phyloP scores from a whole-genome alignment of 2,113 vertebrate genomes.

The Osmerus eperlanus region DNA sequence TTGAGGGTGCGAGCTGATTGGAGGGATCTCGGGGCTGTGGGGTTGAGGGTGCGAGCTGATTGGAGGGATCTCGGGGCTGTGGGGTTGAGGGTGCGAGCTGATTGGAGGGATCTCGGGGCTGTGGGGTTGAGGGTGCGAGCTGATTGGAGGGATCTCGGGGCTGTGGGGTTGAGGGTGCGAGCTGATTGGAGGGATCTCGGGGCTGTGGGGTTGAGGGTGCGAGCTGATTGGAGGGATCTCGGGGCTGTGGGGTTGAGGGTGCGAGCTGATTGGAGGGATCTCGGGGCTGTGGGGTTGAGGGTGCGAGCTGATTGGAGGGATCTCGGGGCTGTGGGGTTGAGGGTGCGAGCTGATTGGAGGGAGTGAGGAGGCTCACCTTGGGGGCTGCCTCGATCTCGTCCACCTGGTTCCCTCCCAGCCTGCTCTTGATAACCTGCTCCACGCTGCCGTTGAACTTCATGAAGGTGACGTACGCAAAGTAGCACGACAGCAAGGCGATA shows the following conservation, averaged over 20 bases:
- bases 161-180: neutral
- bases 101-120: neutral
- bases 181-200: neutral
- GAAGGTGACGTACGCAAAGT: conserved; percentile 87
- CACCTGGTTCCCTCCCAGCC: conserved; percentile 84
- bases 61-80: neutral
- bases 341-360: neutral
- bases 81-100: neutral
- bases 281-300: neutral
- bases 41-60: neutral
- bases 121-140: neutral
- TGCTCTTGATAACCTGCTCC: conserved; percentile 80
- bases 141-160: neutral
- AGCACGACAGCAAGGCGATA: conserved; percentile 78
- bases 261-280: neutral
- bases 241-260: neutral
- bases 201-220: neutral
- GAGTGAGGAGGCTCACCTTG: conserved; percentile 77
- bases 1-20: neutral
- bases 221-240: neutral
- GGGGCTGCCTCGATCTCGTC: conserved; percentile 79
- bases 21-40: neutral
- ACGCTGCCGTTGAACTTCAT: conserved; percentile 93
- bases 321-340: neutral
- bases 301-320: neutral